Evolutionary conservation across 1,140 invertebrate genomes (phyloP).

Genomic region (Kradibia gibbosae): DNA sequence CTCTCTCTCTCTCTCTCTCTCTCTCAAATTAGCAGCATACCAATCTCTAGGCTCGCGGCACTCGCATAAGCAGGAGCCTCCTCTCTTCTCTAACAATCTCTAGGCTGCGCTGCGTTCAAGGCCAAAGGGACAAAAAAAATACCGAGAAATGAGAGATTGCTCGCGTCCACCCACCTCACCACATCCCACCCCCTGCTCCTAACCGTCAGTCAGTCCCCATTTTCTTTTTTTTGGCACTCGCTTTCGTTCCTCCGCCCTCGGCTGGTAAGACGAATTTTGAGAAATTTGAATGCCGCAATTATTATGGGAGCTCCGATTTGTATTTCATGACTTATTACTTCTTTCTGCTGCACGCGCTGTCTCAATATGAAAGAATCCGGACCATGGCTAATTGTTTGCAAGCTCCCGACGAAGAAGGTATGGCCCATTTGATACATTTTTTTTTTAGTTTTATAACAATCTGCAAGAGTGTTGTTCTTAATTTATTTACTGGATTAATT

Average conservation of each 20-base stretch:
- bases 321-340: background rate
- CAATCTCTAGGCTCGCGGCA: slow-evolving; percentile 62
- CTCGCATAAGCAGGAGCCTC: slow-evolving; percentile 35
- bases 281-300: slow-evolving; percentile 36
- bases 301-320: slow-evolving; percentile 63
- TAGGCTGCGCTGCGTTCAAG: slow-evolving; percentile 27
- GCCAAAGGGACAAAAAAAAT: slow-evolving; percentile 38
- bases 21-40: slow-evolving; percentile 73
- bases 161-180: slow-evolving; percentile 8
- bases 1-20: slow-evolving; percentile 60
- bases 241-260: background rate
- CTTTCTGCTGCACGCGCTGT: background rate
- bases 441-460: background rate
- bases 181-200: no score
- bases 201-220: no score
- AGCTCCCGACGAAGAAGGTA: no score
- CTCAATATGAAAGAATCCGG: background rate
- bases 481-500: no score
- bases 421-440: background rate
- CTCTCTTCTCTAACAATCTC: slow-evolving; percentile 24
- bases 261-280: background rate
- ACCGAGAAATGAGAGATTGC: slow-evolving; percentile 27
- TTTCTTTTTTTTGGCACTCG: background rate
- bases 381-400: background rate
- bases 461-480: no score